A percentile compares a stretch with the other conserved stretches of the same genome.
phyloP scores from a whole-genome alignment of 2,888 invertebrate species.

The Osedax frankpressi region DNA sequence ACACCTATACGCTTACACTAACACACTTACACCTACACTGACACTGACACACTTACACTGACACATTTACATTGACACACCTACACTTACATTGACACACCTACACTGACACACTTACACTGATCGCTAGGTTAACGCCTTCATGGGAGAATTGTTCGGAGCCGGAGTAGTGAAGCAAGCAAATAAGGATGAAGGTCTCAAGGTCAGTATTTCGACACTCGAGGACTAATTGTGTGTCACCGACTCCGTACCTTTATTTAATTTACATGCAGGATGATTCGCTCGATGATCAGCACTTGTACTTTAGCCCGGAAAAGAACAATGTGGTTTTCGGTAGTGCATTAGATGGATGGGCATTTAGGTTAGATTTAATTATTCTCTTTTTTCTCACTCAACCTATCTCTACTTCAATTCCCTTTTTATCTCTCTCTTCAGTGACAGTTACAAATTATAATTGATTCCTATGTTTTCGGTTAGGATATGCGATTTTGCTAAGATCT shows the following conservation, averaged over 20 bases:
- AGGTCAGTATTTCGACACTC: not conserved
- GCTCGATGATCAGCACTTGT: slow-evolving; percentile 68
- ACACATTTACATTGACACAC: no score
- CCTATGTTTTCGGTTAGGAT: no score
- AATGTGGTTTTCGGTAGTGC: slow-evolving; percentile 95
- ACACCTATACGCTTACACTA: no score
- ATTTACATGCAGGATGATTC: not conserved
- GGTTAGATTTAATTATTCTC: slow-evolving; percentile 34
- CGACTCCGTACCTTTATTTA: no score
- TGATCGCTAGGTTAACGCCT: slow-evolving; percentile 68
- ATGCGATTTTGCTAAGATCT: slow-evolving; percentile 67
- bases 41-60: no score
- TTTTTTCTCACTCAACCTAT: not conserved
- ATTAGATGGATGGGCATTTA: slow-evolving; percentile 82
- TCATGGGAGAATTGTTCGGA: slow-evolving; percentile 75
- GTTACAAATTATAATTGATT: no score
- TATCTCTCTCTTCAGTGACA: no score
- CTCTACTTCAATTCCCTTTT: no score
- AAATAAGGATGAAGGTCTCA: not conserved
- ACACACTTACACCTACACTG: no score
- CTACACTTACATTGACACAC: no score
- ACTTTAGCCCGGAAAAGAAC: slow-evolving; percentile 80
- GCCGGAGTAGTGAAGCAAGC: slow-evolving; percentile 58
- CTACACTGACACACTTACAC: no score
- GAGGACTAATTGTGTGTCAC: no score